These are phyloP conservation scores for Suillia variegata DNA, from an alignment of 2,888 invertebrate genomes.

Conservation along the genomic window DNA sequence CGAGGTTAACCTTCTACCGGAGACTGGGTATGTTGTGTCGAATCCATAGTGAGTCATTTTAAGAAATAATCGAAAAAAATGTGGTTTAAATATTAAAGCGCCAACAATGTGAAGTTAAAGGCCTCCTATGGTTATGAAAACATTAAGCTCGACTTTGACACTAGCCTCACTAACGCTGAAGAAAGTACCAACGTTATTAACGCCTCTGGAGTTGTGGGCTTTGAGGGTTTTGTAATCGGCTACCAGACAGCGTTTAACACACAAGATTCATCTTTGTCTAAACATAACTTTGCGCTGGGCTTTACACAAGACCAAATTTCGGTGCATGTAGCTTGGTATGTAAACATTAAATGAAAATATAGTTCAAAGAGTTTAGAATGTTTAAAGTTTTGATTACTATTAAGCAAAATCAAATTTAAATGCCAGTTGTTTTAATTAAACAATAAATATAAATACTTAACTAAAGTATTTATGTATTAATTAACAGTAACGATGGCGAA, in stretches of 20 bases:
- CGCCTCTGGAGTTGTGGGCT: slow-evolving; percentile 83
- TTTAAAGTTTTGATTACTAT: too few species aligned
- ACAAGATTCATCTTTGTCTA: slow-evolving; percentile 85
- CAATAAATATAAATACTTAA: too few species aligned
- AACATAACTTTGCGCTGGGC: slow-evolving; percentile 94
- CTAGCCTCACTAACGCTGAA: slow-evolving; percentile 85
- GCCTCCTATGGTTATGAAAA: slow-evolving; percentile 83
- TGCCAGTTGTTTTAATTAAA: too few species aligned
- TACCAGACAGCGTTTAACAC: slow-evolving; percentile 90
- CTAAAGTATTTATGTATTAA: slow-evolving; percentile 6
- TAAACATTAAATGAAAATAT: slow-evolving; percentile 51
- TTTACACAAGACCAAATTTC: slow-evolving; percentile 88
- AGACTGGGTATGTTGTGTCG: slow-evolving; percentile 70
- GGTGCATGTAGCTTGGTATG: slow-evolving; percentile 94
- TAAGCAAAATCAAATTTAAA: too few species aligned
- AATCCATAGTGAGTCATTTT: too few species aligned
- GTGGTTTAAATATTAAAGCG: slow-evolving; percentile 64
- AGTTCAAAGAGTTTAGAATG: too few species aligned
- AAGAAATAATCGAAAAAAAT: slow-evolving; percentile 2
- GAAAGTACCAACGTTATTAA: slow-evolving; percentile 85
- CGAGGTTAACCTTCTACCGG: slow-evolving; percentile 93
- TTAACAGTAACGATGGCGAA: slow-evolving; percentile 85
- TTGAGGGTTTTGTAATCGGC: slow-evolving; percentile 94
- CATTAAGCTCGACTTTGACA: slow-evolving; percentile 81
- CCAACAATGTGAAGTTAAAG: slow-evolving; percentile 91